Conservation (phyloP, 2,888 invertebrate genomes). For the Drosophila subsilvestris region DNA sequence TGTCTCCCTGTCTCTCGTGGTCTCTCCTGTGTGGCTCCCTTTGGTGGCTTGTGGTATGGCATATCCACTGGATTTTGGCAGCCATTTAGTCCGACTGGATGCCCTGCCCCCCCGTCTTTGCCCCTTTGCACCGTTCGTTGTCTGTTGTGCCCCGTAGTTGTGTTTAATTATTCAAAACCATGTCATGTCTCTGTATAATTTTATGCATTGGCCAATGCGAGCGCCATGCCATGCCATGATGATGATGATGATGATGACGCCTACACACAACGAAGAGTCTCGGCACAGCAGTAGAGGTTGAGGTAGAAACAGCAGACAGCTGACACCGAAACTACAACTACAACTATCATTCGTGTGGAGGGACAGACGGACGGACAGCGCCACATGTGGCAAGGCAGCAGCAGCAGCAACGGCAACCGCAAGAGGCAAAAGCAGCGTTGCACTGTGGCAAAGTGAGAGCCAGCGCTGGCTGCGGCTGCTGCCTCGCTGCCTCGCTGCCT, state of each 20-base stretch:
- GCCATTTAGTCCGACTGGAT: constrained; percentile 45
- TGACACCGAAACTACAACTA: constrained; percentile 63
- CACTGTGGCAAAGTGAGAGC: constrained; percentile 51
- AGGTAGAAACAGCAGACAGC: constrained; percentile 38
- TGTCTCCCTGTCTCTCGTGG: constrained; percentile 22
- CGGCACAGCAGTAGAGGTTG: constrained; percentile 24
- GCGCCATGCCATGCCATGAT: constrained; percentile 54
- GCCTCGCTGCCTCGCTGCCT: constrained; percentile 22
- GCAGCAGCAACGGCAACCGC: constrained; percentile 49
- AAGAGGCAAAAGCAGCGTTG: constrained; percentile 8
- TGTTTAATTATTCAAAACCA: constrained; percentile 84
- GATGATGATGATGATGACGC: constrained; percentile 40
- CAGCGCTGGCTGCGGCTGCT: constrained; percentile 24
- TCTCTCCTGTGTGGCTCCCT: constrained; percentile 19
- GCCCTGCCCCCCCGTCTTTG: neutral
- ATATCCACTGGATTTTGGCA: constrained; percentile 28
- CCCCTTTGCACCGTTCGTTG: constrained; percentile 10
- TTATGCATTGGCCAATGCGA: constrained; percentile 81
- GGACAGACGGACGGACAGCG: constrained; percentile 20
- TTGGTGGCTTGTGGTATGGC: constrained; percentile 12
- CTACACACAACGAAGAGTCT: constrained; percentile 30
- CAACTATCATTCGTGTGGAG: constrained; percentile 43
- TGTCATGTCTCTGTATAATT: constrained; percentile 83
- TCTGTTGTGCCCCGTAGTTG: constrained; percentile 47
- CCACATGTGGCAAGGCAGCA: constrained; percentile 73